Conservation (phyloP, 2,888 invertebrate species). For the Cephonodes hylas region DNA sequence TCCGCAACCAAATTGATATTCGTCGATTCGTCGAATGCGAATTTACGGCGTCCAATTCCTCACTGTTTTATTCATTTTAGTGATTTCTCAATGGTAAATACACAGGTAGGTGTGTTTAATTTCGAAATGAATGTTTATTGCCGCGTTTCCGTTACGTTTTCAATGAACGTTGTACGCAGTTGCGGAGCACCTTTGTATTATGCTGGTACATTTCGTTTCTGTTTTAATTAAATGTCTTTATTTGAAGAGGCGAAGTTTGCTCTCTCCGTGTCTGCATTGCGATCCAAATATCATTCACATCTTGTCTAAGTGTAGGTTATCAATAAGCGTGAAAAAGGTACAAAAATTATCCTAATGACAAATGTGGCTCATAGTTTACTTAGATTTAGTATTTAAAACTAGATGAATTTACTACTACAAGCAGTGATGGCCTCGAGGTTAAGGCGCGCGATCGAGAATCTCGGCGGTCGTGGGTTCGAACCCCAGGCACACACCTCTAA, state of each 20-base stretch:
- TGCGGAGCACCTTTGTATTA: constrained; percentile 40
- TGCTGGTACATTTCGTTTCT: constrained; percentile 39
- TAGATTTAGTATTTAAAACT: too few species aligned
- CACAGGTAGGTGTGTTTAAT: constrained; percentile 79
- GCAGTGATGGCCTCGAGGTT: too few species aligned
- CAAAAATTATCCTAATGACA: too few species aligned
- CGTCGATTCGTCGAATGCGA: constrained; percentile 60
- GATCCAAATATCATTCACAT: not conserved
- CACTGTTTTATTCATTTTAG: constrained; percentile 80
- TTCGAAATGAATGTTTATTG: constrained; percentile 80
- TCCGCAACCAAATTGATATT: constrained; percentile 76
- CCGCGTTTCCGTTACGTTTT: constrained; percentile 70
- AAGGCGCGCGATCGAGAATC: too few species aligned
- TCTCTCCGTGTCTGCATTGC: not conserved
- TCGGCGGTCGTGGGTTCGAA: too few species aligned
- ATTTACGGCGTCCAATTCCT: constrained; percentile 71
- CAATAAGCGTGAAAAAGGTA: too few species aligned
- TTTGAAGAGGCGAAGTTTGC: not conserved
- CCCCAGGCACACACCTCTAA: too few species aligned
- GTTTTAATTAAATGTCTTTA: constrained; percentile 10
- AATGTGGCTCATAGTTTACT: too few species aligned
- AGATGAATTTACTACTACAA: too few species aligned
- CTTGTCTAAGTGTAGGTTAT: not conserved
- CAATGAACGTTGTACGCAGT: constrained; percentile 46
- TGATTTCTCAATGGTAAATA: constrained; percentile 77